Evolutionary conservation across 2,113 vertebrate species (phyloP), one percentile per base, ranked within the genome.

Genomic region (Chloebia gouldiae): DNA sequence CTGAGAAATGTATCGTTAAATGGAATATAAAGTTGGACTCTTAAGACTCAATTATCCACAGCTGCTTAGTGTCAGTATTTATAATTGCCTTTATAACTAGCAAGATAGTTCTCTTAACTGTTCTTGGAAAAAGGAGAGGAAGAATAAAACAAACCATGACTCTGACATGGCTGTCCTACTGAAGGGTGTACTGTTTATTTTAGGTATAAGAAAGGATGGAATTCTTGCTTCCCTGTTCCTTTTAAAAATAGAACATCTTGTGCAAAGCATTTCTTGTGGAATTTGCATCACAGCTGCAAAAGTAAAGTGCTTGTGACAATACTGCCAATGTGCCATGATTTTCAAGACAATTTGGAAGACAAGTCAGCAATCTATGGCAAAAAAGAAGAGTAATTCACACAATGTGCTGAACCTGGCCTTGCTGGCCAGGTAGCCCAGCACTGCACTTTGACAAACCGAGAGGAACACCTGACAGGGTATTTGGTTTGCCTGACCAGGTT

Each of bases 371-470:
- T 40, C 15, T 22, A 50, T 2, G 8, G 45, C 45, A 80, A 86
- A 42, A 33, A 77, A 45, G 19, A 72, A 45, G 25, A 82, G 37
- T n/a, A 80, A 61, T 23, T 75, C 71, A 77, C 53, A 86, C 23
- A 30, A 1, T 0, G 3, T 60, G 27, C 35, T 40, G 50, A 25
- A 56, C 53, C 6, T 65, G 72, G 53, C 28, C 59, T 49, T 81
- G 47, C 25, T 0, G 0, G 28, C 7, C 42, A 25, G n/a, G 31
- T 0, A 69, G 30, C 20, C 31, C 68, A 92, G 9, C 56, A 28
- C 13, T 0, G 37, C 15, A 20, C 33, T 95, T 45, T 57, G 21
- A 61, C 15, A 77, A 75, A 63, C 28, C 8, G 10, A 50, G 28
- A 53, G 12, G 35, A 84, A 70, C 6, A 78, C 40, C 79, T 42